Conservation (phyloP, 2,113 vertebrate genomes). For the Sphyrna mokarran region DNA sequence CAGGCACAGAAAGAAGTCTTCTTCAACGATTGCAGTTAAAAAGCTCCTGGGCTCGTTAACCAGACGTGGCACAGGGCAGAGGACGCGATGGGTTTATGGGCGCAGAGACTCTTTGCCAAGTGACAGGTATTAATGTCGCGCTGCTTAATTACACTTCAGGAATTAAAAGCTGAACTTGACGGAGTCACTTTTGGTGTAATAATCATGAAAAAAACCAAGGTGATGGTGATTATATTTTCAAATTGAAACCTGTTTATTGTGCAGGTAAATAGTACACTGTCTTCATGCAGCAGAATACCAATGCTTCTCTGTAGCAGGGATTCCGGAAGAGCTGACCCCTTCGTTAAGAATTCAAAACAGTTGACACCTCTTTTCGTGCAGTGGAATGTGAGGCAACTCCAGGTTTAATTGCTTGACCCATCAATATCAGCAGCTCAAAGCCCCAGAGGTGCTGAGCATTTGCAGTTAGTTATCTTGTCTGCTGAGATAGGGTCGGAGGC, state of each 20-base stretch:
- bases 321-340: background rate
- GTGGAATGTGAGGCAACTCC: background rate
- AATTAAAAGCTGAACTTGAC: slow-evolving; percentile 19
- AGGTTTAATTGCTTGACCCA: background rate
- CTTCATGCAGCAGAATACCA: background rate
- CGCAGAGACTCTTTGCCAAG: background rate
- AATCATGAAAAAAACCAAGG: background rate
- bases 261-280: background rate
- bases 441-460: background rate
- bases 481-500: background rate
- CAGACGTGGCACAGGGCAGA: background rate
- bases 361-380: background rate
- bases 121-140: background rate
- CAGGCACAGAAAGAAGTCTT: background rate
- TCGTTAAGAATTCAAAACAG: background rate
- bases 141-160: background rate
- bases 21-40: background rate
- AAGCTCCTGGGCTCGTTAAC: background rate
- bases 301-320: background rate
- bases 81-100: background rate
- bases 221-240: slow-evolving; percentile 3
- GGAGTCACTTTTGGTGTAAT: background rate
- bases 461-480: background rate
- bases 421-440: background rate
- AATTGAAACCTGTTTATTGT: background rate